Evolutionary conservation across 2,797 vertebrate genomes (phyloP).

Genomic region (Coccyzus lansbergi): DNA sequence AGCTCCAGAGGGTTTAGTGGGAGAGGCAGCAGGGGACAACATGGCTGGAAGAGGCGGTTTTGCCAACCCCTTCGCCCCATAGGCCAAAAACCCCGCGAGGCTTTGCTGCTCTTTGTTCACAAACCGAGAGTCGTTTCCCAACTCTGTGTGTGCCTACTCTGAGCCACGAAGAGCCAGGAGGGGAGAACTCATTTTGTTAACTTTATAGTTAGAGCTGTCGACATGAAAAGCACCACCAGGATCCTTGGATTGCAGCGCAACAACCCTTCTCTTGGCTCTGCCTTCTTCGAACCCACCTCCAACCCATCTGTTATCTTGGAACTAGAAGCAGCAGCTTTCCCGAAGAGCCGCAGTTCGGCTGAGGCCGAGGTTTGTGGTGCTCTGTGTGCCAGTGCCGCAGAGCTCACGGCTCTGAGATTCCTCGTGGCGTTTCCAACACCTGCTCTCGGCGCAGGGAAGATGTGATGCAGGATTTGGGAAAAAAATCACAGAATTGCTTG

Average conservation of each 20-base stretch:
- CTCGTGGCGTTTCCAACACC: background rate
- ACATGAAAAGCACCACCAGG: background rate
- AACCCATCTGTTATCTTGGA: constrained; percentile 69
- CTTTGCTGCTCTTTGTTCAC: background rate
- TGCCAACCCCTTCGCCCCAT: background rate
- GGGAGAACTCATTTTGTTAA: background rate
- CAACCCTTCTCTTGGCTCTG: constrained; percentile 60
- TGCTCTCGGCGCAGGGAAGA: background rate
- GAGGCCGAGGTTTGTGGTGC: background rate
- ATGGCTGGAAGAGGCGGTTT: background rate
- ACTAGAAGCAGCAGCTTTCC: constrained; percentile 18
- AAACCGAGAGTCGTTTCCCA: background rate
- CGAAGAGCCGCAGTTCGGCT: background rate
- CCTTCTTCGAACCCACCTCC: constrained; percentile 46
- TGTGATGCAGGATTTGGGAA: rapidly evolving
- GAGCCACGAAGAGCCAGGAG: background rate
- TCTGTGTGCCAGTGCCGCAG: background rate
- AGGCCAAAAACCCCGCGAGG: rapidly evolving
- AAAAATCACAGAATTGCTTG: too few relatives aligned
- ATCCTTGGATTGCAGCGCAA: background rate
- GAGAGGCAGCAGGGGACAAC: background rate
- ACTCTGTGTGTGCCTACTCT: rapidly evolving
- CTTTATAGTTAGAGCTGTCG: background rate
- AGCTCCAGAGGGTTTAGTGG: rapidly evolving
- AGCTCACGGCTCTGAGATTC: background rate